Base-by-base conservation (phyloP, 1,140 invertebrate species). In the Drosophila melanica region DNA sequence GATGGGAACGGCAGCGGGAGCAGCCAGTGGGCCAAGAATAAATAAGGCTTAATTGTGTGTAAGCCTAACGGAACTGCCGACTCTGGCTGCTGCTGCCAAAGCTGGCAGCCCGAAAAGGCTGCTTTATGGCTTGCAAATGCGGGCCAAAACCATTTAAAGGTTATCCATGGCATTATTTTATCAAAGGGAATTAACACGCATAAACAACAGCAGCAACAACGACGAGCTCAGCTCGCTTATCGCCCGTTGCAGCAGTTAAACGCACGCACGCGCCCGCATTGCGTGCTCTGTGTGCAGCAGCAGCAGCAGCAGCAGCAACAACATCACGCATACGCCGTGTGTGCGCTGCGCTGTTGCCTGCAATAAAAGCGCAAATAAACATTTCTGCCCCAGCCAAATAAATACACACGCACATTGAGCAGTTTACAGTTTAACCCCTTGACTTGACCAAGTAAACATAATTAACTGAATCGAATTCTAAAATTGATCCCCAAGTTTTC, bases 131-230 rank as follows among this genome's bases (percentile, higher is more conserved):
- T 51, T 66, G 59, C 78, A 48, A 53, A 87, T 89, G 84, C 85
- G 84, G 84, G 84, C 62, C 54, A 72, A 78, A 75, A 72, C 77
- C 85, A 89, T 89, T 89, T 84, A 89, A 89, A 89, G 84, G 84
- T 80, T 89, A 89, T 89, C 84, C 84, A 48, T 7, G 77, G 84
- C 85, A 89, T 89, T 89, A 89, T 89, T 89, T 89, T 89, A 89
- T 89, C 84, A 89, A 89, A 80, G 73, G 79, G 84, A 89, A 89
- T 89, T 89, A 89, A 89, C 84, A 89, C 84, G 84, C 84, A 89
- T 68, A 89, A 79, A 87, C 82, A 82, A 66, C 75, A 72, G 27
- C 66, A 71, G 20, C 44, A 51, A 20, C 60, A 70, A 18, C 35
- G 41, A 18, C 35, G 41, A 27, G 48, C 23, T 44, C 64, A 60